Conservation (phyloP, 2,797 vertebrate genomes). For the Enteromius anoplus region DNA sequence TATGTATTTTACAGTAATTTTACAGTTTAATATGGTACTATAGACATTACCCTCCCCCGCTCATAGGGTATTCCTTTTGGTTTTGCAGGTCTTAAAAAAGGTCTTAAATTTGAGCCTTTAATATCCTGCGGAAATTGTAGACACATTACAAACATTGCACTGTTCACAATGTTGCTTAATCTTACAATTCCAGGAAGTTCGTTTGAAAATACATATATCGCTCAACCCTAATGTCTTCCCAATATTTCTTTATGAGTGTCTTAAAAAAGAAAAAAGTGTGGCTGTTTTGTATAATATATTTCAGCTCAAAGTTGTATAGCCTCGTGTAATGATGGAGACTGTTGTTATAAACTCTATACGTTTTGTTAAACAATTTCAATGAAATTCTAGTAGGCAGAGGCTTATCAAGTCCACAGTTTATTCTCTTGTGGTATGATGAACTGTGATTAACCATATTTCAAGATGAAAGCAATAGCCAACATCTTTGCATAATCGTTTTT, state of each 20-base stretch:
- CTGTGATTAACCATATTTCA: not conserved
- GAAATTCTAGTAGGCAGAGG: not conserved
- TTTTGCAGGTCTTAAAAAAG: no score
- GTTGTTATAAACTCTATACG: not conserved
- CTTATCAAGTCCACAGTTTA: not conserved
- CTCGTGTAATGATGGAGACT: not conserved
- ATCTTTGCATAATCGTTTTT: not conserved
- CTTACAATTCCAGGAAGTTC: not conserved
- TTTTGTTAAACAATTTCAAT: not conserved
- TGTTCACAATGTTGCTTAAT: not conserved
- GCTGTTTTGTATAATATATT: conserved; percentile 12
- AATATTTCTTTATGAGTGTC: not conserved
- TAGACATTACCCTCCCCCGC: no score
- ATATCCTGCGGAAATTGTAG: no score
- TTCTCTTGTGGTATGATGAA: not conserved
- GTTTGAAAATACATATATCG: not conserved
- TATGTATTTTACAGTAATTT: no score
- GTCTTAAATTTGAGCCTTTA: no score
- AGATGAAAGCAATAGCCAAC: not conserved
- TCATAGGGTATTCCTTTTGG: no score
- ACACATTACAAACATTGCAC: not conserved
- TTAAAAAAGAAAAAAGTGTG: conserved; percentile 18
- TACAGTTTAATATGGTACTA: no score
- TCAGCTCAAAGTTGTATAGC: not conserved
- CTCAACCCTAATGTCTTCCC: conserved; percentile 11